Percentiles rank a stretch among this genome's conserved stretches.
Conservation (phyloP, 2,888 invertebrate genomes). For the Lasioglossum oenotherae region DNA sequence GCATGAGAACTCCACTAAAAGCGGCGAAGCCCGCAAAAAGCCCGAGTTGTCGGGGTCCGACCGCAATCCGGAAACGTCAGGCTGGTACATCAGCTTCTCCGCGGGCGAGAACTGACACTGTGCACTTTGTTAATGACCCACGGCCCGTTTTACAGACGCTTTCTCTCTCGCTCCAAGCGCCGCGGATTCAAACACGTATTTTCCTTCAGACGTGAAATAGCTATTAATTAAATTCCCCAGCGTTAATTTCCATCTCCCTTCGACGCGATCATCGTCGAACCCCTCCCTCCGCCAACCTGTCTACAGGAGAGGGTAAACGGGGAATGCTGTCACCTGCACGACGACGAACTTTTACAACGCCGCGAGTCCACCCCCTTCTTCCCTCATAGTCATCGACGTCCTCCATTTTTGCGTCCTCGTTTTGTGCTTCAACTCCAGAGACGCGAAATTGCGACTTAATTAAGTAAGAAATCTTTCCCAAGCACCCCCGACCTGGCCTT, state of each 20-base stretch:
- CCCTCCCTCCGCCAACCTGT: background rate
- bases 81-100: conserved; percentile 43
- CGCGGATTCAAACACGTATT: background rate
- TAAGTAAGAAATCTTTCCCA: conserved; percentile 44
- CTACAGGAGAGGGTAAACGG: background rate
- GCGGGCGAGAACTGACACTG: conserved; percentile 30
- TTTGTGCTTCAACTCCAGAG: conserved; percentile 35
- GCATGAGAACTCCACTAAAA: conserved; percentile 62
- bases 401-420: conserved; percentile 26
- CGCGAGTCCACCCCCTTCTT: background rate
- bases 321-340: conserved; percentile 7
- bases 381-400: background rate
- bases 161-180: background rate
- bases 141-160: background rate
- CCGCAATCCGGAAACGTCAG: conserved; percentile 56
- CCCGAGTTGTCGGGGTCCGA: conserved; percentile 49
- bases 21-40: conserved; percentile 59
- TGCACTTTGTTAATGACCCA: conserved; percentile 28
- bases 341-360: conserved; percentile 11
- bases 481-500: background rate
- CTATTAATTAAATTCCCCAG: background rate
- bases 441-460: conserved; percentile 53
- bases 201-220: background rate
- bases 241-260: background rate
- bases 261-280: background rate